phyloP scores from a whole-genome alignment of 2,113 vertebrate genomes.

The Tylochromis polylepis region DNA sequence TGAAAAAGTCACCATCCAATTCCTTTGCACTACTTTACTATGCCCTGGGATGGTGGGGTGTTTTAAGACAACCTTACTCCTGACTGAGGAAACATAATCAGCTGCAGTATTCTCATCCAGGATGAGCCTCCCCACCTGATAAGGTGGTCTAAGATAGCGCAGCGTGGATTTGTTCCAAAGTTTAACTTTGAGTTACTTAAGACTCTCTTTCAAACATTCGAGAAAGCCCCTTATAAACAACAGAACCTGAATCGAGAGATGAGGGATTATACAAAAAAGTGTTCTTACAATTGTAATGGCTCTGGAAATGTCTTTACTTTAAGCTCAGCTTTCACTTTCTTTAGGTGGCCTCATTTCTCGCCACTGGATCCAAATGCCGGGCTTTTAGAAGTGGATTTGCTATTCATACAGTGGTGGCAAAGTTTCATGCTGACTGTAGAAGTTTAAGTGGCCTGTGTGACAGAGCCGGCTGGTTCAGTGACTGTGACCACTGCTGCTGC shows the following conservation, averaged over 20 bases:
- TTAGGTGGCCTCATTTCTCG: conserved; percentile 37
- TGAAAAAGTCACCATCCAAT: background rate
- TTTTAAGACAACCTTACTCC: conserved; percentile 9
- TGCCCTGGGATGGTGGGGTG: background rate
- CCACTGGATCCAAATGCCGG: background rate
- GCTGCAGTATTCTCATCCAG: conserved; percentile 18
- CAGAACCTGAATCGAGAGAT: background rate
- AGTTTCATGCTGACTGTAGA: conserved; percentile 44
- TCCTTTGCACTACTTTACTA: background rate
- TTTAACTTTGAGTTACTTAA: conserved; percentile 23
- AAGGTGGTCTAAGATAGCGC: conserved; percentile 32
- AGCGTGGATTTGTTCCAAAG: conserved; percentile 17
- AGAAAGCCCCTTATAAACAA: conserved; percentile 30
- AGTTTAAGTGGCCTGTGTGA: conserved; percentile 49
- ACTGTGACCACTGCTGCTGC: conserved; percentile 11
- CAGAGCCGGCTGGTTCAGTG: conserved; percentile 25
- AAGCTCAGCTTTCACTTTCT: conserved; percentile 8
- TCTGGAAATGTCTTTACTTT: conserved; percentile 11
- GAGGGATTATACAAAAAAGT: conserved; percentile 16
- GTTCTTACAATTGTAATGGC: background rate
- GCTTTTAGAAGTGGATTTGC: conserved; percentile 38
- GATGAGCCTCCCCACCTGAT: conserved; percentile 47
- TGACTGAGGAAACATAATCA: conserved; percentile 46
- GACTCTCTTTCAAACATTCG: conserved; percentile 1
- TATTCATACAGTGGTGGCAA: conserved; percentile 2